Conservation (phyloP, 1,140 invertebrate genomes). For the Mya arenaria region DNA sequence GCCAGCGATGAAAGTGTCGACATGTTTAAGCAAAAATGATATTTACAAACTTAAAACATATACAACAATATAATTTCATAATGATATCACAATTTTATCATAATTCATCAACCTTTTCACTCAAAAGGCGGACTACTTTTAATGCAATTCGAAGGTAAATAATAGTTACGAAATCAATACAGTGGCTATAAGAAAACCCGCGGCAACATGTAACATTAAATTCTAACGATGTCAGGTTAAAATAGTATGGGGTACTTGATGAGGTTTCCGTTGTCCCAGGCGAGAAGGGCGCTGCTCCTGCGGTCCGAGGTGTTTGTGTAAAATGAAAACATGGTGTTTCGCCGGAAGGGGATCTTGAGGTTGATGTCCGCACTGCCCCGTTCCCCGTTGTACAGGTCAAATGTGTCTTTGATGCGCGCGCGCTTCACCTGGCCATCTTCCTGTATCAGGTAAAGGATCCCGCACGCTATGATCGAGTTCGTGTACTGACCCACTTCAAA, state of each 20-base stretch:
- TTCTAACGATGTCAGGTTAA: too few relatives aligned
- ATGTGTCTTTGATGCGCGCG: constrained; percentile 12
- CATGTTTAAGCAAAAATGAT: too few relatives aligned
- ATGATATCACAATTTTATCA: too few relatives aligned
- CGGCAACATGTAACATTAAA: too few relatives aligned
- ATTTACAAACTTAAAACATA: too few relatives aligned
- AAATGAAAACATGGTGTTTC: constrained; percentile 35
- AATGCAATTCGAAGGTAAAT: too few relatives aligned
- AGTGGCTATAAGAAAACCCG: too few relatives aligned
- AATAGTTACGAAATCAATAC: too few relatives aligned
- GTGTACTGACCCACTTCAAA: constrained; percentile 22
- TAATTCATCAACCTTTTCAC: too few relatives aligned
- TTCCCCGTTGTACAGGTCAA: constrained; percentile 39
- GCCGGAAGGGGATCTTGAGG: constrained; percentile 28
- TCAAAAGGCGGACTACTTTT: too few relatives aligned
- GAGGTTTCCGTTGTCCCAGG: constrained; percentile 47
- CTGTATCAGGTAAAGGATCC: constrained; percentile 38
- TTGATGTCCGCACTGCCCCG: not conserved
- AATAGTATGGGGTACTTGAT: constrained; percentile 47
- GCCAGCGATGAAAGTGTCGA: too few relatives aligned
- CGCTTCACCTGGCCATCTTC: not conserved
- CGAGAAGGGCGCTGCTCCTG: constrained; percentile 15
- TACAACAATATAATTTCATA: too few relatives aligned
- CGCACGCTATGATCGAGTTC: constrained; percentile 50
- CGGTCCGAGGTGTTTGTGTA: constrained; percentile 25